phyloP scores from a whole-genome alignment of 2,113 vertebrate genomes.

The Urocolius indicus region DNA sequence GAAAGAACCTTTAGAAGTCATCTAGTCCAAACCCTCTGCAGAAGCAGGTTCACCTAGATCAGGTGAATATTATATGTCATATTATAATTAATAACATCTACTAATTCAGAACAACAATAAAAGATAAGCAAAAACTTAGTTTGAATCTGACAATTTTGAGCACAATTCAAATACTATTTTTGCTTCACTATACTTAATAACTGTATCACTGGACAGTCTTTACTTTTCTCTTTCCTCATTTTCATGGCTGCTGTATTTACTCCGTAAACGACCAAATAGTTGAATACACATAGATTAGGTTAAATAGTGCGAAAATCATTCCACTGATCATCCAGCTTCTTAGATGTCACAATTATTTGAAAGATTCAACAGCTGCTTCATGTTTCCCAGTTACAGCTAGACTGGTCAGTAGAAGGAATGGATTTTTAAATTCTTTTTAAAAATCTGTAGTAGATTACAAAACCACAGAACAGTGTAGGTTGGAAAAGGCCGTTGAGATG shows the following conservation, averaged over 20 bases:
- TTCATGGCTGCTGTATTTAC: constrained; percentile 7
- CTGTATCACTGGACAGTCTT: neutral
- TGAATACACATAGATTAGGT: constrained; percentile 24
- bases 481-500: no score
- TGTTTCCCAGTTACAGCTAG: neutral
- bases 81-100: neutral
- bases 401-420: constrained; percentile 7
- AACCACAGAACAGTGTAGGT: no score
- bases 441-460: neutral
- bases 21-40: no score
- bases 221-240: neutral
- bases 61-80: no score
- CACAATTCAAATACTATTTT: neutral
- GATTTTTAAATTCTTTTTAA: neutral
- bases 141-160: neutral
- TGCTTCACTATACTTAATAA: neutral
- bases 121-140: neutral
- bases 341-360: neutral
- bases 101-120: constrained; percentile 14
- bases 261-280: neutral
- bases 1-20: no score
- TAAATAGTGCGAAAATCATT: constrained; percentile 6
- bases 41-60: no score
- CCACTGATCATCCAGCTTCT: neutral
- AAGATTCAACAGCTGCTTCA: neutral